A percentile compares a stretch with the other conserved stretches of the same genome.
phyloP scores from a whole-genome alignment of 64 coral and sea anemone genomes.

The Pocillopora damicornis region DNA sequence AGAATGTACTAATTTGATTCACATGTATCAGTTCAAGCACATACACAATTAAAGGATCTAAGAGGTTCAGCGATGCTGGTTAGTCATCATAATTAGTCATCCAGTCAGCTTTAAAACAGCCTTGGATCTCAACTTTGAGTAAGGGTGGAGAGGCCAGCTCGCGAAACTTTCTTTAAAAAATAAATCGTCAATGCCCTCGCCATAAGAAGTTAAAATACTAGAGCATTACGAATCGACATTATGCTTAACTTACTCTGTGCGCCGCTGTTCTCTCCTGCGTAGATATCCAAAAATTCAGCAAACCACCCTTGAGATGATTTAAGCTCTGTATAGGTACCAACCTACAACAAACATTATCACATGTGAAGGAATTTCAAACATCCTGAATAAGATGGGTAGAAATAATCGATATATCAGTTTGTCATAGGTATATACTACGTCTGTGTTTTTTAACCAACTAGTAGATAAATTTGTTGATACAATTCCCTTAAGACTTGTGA shows the following conservation, averaged over 20 bases:
- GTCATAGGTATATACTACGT: not conserved
- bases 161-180: too few relatives aligned
- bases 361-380: not conserved
- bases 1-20: too few relatives aligned
- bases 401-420: not conserved
- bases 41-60: too few relatives aligned
- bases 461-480: too few relatives aligned
- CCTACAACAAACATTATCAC: slow-evolving; percentile 15
- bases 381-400: not conserved
- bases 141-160: too few relatives aligned
- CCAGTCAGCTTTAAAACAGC: too few relatives aligned
- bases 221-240: not conserved
- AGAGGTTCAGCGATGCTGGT: too few relatives aligned
- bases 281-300: slow-evolving; percentile 69
- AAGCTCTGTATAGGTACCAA: slow-evolving; percentile 72
- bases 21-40: too few relatives aligned
- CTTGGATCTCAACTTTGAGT: too few relatives aligned
- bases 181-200: too few relatives aligned
- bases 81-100: too few relatives aligned
- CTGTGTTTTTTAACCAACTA: not conserved
- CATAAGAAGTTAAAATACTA: not conserved
- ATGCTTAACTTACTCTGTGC: not conserved
- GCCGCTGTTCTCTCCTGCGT: slow-evolving; percentile 34
- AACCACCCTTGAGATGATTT: slow-evolving; percentile 62
- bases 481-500: too few relatives aligned